phyloP scores from a whole-genome alignment of 2,888 invertebrate species.

The Diarsia mendica region DNA sequence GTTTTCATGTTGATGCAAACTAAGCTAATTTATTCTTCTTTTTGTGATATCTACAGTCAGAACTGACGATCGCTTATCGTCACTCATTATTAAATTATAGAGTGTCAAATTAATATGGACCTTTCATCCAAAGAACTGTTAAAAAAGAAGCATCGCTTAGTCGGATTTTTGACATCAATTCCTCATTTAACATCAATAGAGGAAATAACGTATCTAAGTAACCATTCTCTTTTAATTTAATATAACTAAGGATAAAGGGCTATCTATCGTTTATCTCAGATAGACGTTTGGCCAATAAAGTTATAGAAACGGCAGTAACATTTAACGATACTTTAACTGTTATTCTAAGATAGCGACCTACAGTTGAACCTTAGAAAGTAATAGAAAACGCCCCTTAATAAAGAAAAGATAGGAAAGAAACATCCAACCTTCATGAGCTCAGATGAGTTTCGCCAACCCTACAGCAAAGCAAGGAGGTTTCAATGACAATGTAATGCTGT shows the following conservation, averaged over 20 bases:
- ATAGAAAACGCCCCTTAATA: no score
- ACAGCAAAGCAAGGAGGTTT: conserved; percentile 1
- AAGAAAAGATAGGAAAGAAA: no score
- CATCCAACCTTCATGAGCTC: not conserved
- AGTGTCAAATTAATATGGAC: not conserved
- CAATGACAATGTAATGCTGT: conserved; percentile 34
- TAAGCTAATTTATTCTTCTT: not conserved
- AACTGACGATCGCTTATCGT: not conserved
- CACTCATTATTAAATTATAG: not conserved
- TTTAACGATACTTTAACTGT: no score
- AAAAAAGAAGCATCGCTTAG: not conserved
- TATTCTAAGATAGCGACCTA: no score
- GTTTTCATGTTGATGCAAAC: not conserved
- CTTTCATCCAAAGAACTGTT: not conserved
- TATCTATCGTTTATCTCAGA: no score
- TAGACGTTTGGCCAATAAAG: no score
- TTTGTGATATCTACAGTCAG: not conserved
- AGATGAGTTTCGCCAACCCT: conserved; percentile 21
- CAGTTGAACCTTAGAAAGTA: no score
- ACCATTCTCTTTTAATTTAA: not conserved
- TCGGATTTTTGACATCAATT: not conserved
- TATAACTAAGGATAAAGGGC: no score
- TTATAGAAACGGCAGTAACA: no score
- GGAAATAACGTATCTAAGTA: not conserved
- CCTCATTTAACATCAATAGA: not conserved